phyloP scores from a whole-genome alignment of 2,113 vertebrate genomes.

The Toxostoma redivivum region DNA sequence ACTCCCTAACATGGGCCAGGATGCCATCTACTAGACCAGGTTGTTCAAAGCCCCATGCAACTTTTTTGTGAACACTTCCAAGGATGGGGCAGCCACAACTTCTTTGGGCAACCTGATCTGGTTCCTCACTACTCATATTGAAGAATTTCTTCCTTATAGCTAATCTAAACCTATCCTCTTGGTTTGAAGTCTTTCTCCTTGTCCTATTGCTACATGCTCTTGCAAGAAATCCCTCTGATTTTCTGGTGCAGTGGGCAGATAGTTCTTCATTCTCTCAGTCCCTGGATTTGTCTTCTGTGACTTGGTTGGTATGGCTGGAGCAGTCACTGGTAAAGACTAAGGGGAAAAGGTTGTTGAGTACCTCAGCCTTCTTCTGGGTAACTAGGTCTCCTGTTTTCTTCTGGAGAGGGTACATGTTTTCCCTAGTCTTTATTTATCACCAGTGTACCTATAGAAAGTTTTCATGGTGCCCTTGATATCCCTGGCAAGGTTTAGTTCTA shows the following conservation, averaged over 20 bases:
- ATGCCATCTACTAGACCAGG: neutral
- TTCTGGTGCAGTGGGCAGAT: neutral
- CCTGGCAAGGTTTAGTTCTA: neutral
- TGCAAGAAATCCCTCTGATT: neutral
- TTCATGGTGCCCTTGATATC: neutral
- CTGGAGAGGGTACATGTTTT: neutral
- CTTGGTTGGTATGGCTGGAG: neutral
- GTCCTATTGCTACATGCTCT: neutral
- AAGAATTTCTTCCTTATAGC: neutral
- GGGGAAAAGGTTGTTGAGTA: neutral
- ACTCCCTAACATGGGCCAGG: neutral
- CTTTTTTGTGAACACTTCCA: neutral
- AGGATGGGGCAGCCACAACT: neutral
- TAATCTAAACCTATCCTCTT: neutral
- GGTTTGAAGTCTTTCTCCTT: neutral
- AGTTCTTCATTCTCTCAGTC: neutral
- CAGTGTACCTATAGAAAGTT: neutral
- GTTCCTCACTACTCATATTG: neutral
- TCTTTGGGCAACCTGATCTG: neutral
- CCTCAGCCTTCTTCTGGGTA: neutral
- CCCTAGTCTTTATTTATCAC: neutral
- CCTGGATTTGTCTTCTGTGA: neutral
- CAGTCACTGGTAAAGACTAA: neutral
- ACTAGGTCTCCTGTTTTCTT: neutral
- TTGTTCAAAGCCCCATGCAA: neutral